A percentile compares a stretch with the other conserved stretches of the same genome.
These are phyloP conservation scores for Botia almorhae DNA, from an alignment of 2,797 vertebrate genomes.

Conservation along the genomic window DNA sequence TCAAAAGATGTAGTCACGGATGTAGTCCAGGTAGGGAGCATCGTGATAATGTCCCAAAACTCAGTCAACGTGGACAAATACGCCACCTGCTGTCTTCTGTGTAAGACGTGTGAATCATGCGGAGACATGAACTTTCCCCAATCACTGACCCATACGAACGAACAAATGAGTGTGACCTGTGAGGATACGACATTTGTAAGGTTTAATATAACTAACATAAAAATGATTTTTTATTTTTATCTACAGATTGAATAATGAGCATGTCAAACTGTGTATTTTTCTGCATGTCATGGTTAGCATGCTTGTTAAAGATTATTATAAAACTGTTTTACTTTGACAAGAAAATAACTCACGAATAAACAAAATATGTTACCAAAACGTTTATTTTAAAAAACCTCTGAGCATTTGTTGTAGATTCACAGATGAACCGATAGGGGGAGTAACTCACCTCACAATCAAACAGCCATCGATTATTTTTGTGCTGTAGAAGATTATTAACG, in stretches of 20 bases:
- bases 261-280: too few species aligned
- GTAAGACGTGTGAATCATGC: background rate
- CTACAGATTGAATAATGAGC: too few species aligned
- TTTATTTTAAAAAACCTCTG: background rate
- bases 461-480: background rate
- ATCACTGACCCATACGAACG: too few species aligned
- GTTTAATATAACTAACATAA: too few species aligned
- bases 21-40: background rate
- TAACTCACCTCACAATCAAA: background rate
- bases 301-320: too few species aligned
- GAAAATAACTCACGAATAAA: background rate
- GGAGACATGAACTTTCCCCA: background rate
- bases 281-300: too few species aligned
- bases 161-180: too few species aligned
- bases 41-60: background rate
- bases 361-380: background rate
- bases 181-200: too few species aligned
- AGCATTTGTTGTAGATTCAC: background rate
- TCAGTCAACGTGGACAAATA: background rate
- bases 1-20: background rate
- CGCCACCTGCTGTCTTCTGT: slow-evolving; percentile 23
- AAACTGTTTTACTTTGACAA: background rate
- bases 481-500: background rate
- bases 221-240: too few species aligned
- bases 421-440: slow-evolving; percentile 4